Base-by-base conservation (phyloP, 2,888 invertebrate genomes). In the Eupithecia inturbata region DNA sequence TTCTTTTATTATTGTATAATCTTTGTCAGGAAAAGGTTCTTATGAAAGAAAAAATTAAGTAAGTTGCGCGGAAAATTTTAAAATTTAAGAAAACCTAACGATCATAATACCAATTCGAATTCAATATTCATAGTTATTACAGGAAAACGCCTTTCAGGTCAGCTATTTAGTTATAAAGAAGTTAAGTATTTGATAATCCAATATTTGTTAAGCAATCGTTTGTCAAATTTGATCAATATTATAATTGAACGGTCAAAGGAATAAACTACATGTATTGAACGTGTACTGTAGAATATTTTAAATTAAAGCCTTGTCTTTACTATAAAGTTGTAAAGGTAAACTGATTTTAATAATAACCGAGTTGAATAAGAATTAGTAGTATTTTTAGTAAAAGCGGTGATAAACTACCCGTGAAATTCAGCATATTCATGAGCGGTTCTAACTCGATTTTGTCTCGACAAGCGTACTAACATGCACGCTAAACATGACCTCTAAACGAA, bases 371-470 rank as follows among this genome's bases (percentile, higher is more conserved):
- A 57, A 57, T 53, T 26, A 12, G 12, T 26, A 57, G 22, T 26
- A 26, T 14, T 14, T 14, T 57, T 57, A 53, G 26, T 14, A 57
- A 57, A 57, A 57, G 57, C 26, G 57, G 26, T 26, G 57, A 12
- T 3, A 26, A 53, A 53, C 53, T 53, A 26, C 57, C 57, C 57
- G 5, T 26, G 12, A 26, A 57, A 26, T 57, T 57, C 26, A 26
- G 12, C 57, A 14, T 57, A 57, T 57, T 57, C 57, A 57, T 57
- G 57, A 57, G 53, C 53, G 10, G 57, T 57, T 26, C 57, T 22
- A 57, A 57, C 26, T 57, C 57, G 22, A 26, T 57, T 53, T 57
- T 5, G 53, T 53, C 53, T 53, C 12, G 53, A 57, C 26, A 10
- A 22, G 53, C 53, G 9, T 57, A 57, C 22, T 57, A 57, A 26